A percentile compares a stretch with the other conserved stretches of the same genome.
These are phyloP conservation scores for Mormyrops boulengeri DNA, from an alignment of 2,797 vertebrate species.

Conservation along the genomic window DNA sequence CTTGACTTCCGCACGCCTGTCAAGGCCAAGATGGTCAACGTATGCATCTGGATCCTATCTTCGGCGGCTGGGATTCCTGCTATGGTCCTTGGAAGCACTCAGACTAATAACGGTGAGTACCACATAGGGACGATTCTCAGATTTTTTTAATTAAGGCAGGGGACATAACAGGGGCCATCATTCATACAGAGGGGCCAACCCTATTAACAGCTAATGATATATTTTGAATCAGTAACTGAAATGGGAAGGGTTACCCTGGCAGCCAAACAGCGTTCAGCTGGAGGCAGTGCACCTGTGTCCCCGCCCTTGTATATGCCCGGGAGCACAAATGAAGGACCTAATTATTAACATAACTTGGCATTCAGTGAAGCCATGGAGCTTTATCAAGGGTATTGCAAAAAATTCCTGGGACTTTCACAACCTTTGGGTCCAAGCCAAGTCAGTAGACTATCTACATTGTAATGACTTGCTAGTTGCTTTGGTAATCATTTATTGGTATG, in stretches of 20 bases:
- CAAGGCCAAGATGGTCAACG: constrained; percentile 93
- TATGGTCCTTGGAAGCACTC: constrained; percentile 85
- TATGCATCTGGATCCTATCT: constrained; percentile 92
- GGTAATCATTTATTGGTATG: background rate
- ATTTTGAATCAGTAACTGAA: background rate
- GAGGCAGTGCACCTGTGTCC: background rate
- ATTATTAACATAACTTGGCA: background rate
- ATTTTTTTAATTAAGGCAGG: background rate
- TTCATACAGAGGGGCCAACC: background rate
- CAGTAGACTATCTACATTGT: background rate
- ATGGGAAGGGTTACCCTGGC: background rate
- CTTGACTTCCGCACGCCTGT: constrained; percentile 90
- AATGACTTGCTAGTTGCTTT: background rate
- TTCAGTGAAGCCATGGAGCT: background rate
- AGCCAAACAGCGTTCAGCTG: background rate
- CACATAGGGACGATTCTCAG: background rate
- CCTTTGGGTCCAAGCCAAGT: background rate
- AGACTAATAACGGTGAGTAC: constrained; percentile 81
- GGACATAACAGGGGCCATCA: background rate
- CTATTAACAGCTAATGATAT: background rate
- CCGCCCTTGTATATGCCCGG: background rate
- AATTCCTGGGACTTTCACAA: background rate
- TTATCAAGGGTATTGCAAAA: background rate
- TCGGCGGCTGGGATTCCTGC: constrained; percentile 91
- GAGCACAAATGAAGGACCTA: background rate